Evolutionary conservation across 2,797 vertebrate genomes (phyloP), one percentile per base, ranked within the genome.

Genomic region (Chiroxiphia lanceolata): DNA sequence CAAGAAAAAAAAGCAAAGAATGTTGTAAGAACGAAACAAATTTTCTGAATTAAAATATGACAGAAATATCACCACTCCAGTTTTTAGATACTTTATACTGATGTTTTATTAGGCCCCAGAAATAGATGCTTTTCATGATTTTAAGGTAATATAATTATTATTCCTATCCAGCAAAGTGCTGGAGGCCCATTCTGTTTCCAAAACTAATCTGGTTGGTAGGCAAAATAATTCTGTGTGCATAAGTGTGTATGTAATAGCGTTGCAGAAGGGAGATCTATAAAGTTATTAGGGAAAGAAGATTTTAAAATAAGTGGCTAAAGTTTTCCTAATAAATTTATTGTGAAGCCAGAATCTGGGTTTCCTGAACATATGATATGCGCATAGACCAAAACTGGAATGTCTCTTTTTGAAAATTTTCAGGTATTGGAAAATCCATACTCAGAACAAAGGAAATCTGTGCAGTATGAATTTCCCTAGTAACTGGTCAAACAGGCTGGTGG

Each of bases 161-260:
- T 68, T 85, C 48, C 64, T 68, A 72, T 63, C 61, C 15, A 51
- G 54, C 3, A 75, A 69, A 53, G 64, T 93, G 36, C 64, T 90
- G 23, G 56, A 88, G 51, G 51, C 68, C 68, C 36, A 74, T 92
- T 90, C n/a, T 60, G 6, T 69, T 91, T 89, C 84, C 70, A 82
- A 85, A 94, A 87, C 54, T 59, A 90, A 72, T 67, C 76, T 63
- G 14, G 25, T 5, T 69, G 42, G 38, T 74, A 87, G 29, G 16
- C 63, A 90, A 92, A 95, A 93, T 76, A 25, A 34, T 75, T 76
- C 59, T 61, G 36, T 75, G 34, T 84, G 67, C 16, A 0, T 87
- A 82, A 83, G 14, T 34, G 15, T 59, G 44, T 22, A 63, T n/a
- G 47, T 47, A 83, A 67, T 4, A 84, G 60, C 22, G 83, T 34